phyloP scores from a whole-genome alignment of 2,113 vertebrate genomes.

The Ploceus nigricollis region DNA sequence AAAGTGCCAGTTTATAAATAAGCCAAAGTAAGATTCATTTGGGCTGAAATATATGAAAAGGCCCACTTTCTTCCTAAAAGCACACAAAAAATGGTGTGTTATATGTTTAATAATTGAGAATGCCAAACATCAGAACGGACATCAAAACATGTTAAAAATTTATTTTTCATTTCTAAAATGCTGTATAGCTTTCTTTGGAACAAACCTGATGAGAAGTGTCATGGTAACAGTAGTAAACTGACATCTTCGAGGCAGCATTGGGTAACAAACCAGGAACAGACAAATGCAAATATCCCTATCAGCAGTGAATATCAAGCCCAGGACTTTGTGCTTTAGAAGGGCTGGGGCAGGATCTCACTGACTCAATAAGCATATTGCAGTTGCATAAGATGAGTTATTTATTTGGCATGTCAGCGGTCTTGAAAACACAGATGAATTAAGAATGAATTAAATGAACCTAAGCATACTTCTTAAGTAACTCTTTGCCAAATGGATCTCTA shows the following conservation, averaged over 20 bases:
- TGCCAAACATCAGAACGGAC: background rate
- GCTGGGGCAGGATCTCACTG: background rate
- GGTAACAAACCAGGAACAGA: background rate
- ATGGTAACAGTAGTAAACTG: background rate
- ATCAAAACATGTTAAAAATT: background rate
- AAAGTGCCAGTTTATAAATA: background rate
- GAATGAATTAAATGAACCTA: background rate
- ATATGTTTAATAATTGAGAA: background rate
- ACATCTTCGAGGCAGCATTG: constrained; percentile 4
- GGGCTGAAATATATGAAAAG: background rate
- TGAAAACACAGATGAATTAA: background rate
- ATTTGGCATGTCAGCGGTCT: background rate
- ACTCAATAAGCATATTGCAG: background rate
- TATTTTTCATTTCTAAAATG: background rate
- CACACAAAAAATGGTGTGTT: background rate
- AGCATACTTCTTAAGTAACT: constrained; percentile 16
- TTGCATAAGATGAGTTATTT: background rate
- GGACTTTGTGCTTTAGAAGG: background rate
- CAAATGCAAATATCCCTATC: background rate
- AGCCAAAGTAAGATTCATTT: background rate
- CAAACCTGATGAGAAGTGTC: background rate
- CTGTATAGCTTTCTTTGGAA: background rate
- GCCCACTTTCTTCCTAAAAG: background rate
- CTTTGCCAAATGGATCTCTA: constrained; percentile 32
- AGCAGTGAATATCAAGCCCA: background rate